Evolutionary conservation across 37 sponge, comb jelly and placozoan species (phyloP).

Genomic region (Eunapius fragilis): DNA sequence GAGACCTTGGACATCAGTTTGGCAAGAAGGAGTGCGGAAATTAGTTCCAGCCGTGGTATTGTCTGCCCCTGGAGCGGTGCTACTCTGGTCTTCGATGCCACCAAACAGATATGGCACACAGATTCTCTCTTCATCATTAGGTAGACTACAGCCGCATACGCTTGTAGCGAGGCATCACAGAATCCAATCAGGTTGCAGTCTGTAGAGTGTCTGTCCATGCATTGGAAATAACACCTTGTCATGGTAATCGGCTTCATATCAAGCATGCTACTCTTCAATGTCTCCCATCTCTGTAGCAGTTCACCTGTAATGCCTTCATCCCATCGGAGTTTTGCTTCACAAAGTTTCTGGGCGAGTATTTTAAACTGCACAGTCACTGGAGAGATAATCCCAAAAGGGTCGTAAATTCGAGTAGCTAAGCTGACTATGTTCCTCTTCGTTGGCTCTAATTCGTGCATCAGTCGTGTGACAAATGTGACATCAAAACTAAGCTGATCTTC

Average conservation of each 20-base stretch:
- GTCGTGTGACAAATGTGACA: not conserved
- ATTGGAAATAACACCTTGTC: not conserved
- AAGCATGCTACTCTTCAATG: not conserved
- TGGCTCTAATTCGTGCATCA: constrained; percentile 3
- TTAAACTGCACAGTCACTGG: constrained; percentile 35
- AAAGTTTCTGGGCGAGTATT: constrained; percentile 23
- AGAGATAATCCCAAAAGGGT: constrained; percentile 35
- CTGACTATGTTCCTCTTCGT: constrained; percentile 33
- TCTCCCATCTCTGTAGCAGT: constrained; percentile 5
- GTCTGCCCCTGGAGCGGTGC: constrained; percentile 24
- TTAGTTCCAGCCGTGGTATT: constrained; percentile 28
- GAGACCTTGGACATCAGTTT: too few species aligned
- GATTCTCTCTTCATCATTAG: not conserved
- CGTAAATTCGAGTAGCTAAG: constrained; percentile 20
- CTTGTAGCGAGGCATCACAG: constrained; percentile 35
- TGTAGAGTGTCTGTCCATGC: not conserved
- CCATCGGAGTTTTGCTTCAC: constrained; percentile 11
- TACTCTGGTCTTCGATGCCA: constrained; percentile 30
- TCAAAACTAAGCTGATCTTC: constrained; percentile 17
- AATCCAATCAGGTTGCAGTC: constrained; percentile 7
- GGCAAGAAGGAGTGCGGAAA: constrained; percentile 22
- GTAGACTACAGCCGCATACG: constrained; percentile 29
- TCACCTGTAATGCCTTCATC: constrained; percentile 5
- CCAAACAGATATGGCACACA: not conserved
- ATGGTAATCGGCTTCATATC: too few species aligned